Conservation (phyloP, 30 jellyfish, hydroid and myxozoan genomes). For the Pseudorhiza aurosa region DNA sequence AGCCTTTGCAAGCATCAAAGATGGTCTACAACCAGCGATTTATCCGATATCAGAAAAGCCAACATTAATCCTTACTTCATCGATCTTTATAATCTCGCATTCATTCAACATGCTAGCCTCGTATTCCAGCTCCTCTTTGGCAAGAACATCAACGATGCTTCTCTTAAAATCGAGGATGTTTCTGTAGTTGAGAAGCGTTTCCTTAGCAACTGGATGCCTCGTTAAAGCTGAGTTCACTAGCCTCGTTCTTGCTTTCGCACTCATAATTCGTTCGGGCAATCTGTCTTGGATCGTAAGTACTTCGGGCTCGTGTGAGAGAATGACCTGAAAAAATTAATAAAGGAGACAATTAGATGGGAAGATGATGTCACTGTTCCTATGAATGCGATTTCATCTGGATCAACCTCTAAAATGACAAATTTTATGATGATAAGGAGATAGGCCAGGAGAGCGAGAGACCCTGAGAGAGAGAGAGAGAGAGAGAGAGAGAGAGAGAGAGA, state of each 20-base stretch:
- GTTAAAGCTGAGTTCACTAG: conserved; percentile 52
- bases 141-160: conserved; percentile 25
- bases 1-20: too few species aligned
- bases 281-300: neutral
- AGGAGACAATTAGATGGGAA: neutral
- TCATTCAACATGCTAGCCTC: conserved; percentile 55
- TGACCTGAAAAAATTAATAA: conserved; percentile 26
- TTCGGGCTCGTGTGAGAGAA: conserved; percentile 23
- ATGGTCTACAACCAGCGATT: too few species aligned
- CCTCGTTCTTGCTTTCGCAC: conserved; percentile 70
- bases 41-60: too few species aligned
- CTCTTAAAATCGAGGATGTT: conserved; percentile 29
- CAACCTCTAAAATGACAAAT: neutral
- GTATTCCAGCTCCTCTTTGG: conserved; percentile 44
- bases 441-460: too few species aligned
- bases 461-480: too few species aligned
- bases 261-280: conserved; percentile 45
- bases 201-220: conserved; percentile 62
- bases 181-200: conserved; percentile 16
- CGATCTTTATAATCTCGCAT: conserved; percentile 60
- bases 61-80: too few species aligned
- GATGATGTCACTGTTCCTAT: neutral
- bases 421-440: too few species aligned
- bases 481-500: too few species aligned
- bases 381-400: too few species aligned